Evolutionary conservation across 2,888 invertebrate species (phyloP).

Genomic region (Tenthredo notha): DNA sequence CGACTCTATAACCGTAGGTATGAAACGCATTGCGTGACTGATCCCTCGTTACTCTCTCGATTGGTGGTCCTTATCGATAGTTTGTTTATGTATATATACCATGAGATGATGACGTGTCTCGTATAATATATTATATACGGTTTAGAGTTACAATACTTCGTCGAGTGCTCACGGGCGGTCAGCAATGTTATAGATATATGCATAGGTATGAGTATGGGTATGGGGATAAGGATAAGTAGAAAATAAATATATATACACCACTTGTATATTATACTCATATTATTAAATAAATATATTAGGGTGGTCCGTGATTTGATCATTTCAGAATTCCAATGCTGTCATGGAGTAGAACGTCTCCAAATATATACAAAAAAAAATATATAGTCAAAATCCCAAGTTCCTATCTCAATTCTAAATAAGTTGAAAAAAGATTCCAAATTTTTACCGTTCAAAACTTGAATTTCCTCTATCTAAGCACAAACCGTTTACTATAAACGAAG

Average conservation of each 20-base stretch:
- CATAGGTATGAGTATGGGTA: neutral
- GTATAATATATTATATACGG: neutral
- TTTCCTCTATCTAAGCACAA: too few relatives aligned
- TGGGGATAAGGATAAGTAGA: neutral
- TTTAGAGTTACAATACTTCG: neutral
- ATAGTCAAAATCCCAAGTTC: too few relatives aligned
- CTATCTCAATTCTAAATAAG: too few relatives aligned
- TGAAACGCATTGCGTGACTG: neutral
- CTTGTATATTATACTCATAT: neutral
- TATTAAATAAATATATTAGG: too few relatives aligned
- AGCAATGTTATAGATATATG: neutral
- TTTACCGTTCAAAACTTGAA: too few relatives aligned
- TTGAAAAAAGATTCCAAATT: too few relatives aligned
- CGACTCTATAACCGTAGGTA: neutral
- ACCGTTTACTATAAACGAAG: too few relatives aligned
- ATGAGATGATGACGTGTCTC: neutral
- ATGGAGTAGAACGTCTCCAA: too few relatives aligned
- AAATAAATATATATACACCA: neutral
- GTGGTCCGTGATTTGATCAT: too few relatives aligned
- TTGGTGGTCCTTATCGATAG: slow-evolving; percentile 5
- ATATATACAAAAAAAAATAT: too few relatives aligned
- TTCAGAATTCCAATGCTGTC: too few relatives aligned
- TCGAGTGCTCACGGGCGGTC: neutral
- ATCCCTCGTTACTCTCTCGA: neutral
- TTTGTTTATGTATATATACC: neutral